Evolutionary conservation across 1,140 invertebrate species (phyloP).

Genomic region (Eubasilissa regina): DNA sequence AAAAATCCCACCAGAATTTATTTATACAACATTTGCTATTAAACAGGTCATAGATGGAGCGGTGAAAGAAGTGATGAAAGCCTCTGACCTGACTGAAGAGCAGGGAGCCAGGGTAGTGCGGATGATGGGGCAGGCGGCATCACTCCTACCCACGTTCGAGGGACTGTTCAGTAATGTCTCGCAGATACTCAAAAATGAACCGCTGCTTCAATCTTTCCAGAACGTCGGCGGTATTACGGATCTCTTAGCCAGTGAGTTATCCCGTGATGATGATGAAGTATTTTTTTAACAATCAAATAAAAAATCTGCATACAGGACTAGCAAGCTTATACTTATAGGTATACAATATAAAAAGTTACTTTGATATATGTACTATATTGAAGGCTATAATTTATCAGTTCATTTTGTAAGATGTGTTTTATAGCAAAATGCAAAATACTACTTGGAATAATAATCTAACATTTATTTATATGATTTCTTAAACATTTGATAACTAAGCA

Average conservation of each 20-base stretch:
- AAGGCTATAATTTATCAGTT: no score
- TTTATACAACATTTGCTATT: no score
- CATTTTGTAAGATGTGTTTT: no score
- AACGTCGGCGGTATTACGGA: conserved; percentile 47
- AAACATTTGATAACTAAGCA: no score
- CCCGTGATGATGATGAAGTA: not conserved
- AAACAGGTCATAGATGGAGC: conserved; percentile 66
- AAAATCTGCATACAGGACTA: no score
- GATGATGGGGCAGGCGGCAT: conserved; percentile 67
- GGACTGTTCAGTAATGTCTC: conserved; percentile 63
- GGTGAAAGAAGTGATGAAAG: conserved; percentile 69
- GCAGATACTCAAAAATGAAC: conserved; percentile 63
- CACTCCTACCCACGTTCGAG: conserved; percentile 68
- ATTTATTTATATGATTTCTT: no score
- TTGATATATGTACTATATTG: no score
- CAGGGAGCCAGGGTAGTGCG: conserved; percentile 69
- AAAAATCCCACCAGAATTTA: no score
- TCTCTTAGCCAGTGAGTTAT: conserved; percentile 50
- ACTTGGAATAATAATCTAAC: no score
- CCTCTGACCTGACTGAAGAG: conserved; percentile 70
- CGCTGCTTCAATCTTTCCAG: conserved; percentile 63
- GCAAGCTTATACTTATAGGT: no score
- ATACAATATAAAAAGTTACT: no score
- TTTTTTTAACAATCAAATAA: not conserved
- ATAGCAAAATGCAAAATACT: no score